Base-by-base conservation (phyloP, 2,797 vertebrate genomes). In the Epinephelus coioides region DNA sequence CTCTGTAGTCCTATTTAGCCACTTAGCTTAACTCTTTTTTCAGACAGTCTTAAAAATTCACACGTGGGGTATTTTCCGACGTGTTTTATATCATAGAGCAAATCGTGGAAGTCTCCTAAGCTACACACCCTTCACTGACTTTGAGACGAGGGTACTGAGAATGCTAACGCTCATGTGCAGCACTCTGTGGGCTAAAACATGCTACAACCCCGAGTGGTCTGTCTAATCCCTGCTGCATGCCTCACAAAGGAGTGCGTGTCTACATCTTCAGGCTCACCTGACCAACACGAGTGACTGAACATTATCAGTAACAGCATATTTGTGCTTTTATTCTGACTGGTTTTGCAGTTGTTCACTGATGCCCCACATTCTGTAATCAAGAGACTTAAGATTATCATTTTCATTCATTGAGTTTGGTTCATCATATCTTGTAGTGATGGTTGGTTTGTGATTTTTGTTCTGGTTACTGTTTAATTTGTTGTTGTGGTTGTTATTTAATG, bases 241-340 rank as follows among this genome's bases (percentile, higher is more conserved):
- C 25, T 50, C 68, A 61, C 19, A 60, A 46, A 51, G 3, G 38
- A 46, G 38, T 56, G 27, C 25, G 14, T 69, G 63, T 65, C 17
- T 71, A 63, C 54, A 66, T 73, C 65, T 65, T 84, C 57, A 76
- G 55, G 75, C 81, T 86, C 43, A 60, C 19, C 61, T 79, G 60
- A 85, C 79, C 61, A 77, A 84, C 61, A 73, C 61, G 34, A 76
- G 56, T 56, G 61, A 86, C 60, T 69, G n/a, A 73, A 27, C 5
- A 23, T 65, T n/a, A 61, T 59, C 43, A 59, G 1, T 27, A 34
- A 43, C 4, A 44, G 5, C 8, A 25, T 73, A 40, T 80, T 71
- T 64, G 4, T 3, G 5, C 14, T 53, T 76, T 56, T 62, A 38
- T 65, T 53, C 14, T 43, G 47, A 73, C 50, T 69, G 13, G 43